Conservation (phyloP, 2,888 invertebrate genomes). For the Eupithecia vulgata region DNA sequence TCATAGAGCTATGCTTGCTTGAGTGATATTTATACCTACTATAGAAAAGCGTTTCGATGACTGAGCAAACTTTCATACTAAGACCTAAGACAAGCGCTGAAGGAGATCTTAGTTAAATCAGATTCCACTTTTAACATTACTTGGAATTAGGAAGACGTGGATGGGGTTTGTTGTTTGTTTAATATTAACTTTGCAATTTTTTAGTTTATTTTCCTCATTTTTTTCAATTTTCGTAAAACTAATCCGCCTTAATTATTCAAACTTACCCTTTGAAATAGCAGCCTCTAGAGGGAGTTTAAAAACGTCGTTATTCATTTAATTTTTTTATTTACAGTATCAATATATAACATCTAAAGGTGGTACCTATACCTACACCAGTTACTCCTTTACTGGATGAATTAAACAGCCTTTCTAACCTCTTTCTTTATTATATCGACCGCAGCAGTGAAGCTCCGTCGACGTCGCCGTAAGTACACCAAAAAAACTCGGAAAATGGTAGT, state of each 20-base stretch:
- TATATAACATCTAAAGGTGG: no score
- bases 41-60: no score
- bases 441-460: background rate
- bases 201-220: no score
- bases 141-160: background rate
- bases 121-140: background rate
- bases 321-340: background rate
- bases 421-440: background rate
- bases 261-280: background rate
- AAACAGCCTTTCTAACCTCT: constrained; percentile 3
- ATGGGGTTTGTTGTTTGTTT: background rate
- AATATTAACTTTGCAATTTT: background rate
- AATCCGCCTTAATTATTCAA: no score
- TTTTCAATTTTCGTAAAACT: no score
- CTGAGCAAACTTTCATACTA: no score
- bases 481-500: background rate
- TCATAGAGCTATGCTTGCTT: no score
- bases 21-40: no score
- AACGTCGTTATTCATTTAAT: background rate
- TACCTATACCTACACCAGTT: background rate
- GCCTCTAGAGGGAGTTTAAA: background rate
- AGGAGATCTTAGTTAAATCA: no score
- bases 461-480: background rate
- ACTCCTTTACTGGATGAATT: background rate
- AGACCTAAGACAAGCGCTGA: no score